Evolutionary conservation across 2,888 invertebrate species (phyloP), one percentile per base, ranked within the genome.

Genomic region (Nephrotoma appendiculata): DNA sequence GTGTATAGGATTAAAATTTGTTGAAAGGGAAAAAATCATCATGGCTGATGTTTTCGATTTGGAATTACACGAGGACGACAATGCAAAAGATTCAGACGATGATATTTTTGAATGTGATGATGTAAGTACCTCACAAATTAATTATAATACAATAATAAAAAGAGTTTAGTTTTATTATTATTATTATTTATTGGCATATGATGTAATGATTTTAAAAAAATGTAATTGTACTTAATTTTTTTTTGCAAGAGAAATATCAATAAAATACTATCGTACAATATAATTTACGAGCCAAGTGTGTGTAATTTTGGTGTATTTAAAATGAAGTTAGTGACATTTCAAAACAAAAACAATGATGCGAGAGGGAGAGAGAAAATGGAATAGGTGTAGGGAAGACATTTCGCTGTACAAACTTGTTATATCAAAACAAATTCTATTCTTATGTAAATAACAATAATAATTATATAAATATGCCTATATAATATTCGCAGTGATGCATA

Each of bases 41-140:
- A 96, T 96, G 95, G 96, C 96, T 92, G 97, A 96, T 92, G 96
- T 98, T 92, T 98, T 98, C 92, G 97, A 98, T 94, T 95, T 98
- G 92, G 98, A 98, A 92, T 93, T 98, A 90, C 95, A 95, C 90
- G 95, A 95, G 90, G 95, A 94, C 0, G 95, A 96, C 91, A 95
- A 96, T 91, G 96, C 96, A 90, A 93, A 93, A 87, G 91, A 91
- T 88, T 91, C 91, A 85, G 96, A 97, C 89, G 97, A 98, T 91
- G 98, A 98, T 93, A 95, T 95, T 91, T 96, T 97, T 91, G 96
- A 96, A 90, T 93, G 95, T 89, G 96, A 96, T 93, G 96, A 96
- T 95, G 98, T 97, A 94, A 93, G 92, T 91, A 88, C 87, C 11
- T 5, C 44, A 44, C 11, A 52, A 52, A 52, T 52, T 5, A 31